Base-by-base conservation (phyloP, 2,797 vertebrate species). In the Cottoperca gobio region DNA sequence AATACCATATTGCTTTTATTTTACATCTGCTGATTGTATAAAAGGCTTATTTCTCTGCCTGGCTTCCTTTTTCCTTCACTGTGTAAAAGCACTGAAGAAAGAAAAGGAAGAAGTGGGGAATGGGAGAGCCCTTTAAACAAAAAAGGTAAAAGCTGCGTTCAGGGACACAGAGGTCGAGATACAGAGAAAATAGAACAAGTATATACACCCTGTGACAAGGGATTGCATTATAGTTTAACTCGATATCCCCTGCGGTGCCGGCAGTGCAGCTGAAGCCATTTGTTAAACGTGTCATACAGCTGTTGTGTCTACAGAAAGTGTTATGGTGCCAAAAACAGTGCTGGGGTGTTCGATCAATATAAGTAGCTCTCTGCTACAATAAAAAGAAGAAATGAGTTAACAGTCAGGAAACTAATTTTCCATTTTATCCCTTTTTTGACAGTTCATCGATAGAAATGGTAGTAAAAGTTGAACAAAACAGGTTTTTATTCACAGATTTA, bases 231-330 rank as follows among this genome's bases (percentile, higher is more conserved):
- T 82, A 55, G 57, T 83, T 83, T 63, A 50, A 76, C 70, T 67
- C 24, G 1, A 75, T 79, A 75, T 74, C 59, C 83, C 63, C 74
- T 45, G 75, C 4, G 39, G 82, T 37, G 67, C 39, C 70, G 17
- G 68, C 58, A 61, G 65, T 52, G 83, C 60, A 70, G 75, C 83
- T 73, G 37, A 69, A 81, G 35, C 39, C 81, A 77, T 83, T 85
- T 83, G 76, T 86, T 82, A 82, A 85, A 90, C 66, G 73, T 90
- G 86, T 84, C 81, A 84, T 12, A 71, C 48, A 57, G 76, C 53
- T 33, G 79, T 67, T 65, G 74, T 65, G 23, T 74, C 43, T 19
- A 61, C 73, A 52, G 65, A 76, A 52, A 69, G 19, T 55, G 52
- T 35, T 68, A 17, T 12, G 24, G 43, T 61, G 70, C 70, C 78